Percentiles rank a stretch among this genome's conserved stretches.
Conservation (phyloP, 1,140 invertebrate species). For the Penaeus chinensis region DNA sequence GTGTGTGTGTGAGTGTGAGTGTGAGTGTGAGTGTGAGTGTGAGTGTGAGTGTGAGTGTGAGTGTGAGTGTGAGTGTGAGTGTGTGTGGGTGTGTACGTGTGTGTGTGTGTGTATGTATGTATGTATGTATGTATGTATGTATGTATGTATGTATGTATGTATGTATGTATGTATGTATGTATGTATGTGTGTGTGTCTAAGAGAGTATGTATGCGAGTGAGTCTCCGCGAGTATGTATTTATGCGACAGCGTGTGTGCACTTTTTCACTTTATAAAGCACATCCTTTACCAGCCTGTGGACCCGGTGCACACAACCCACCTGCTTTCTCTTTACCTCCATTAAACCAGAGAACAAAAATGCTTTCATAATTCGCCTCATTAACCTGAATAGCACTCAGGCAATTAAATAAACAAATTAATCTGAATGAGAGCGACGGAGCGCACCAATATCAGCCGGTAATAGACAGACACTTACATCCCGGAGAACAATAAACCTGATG, state of each 20-base stretch:
- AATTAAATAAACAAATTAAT: no score
- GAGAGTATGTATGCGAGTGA: not conserved
- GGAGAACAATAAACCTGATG: no score
- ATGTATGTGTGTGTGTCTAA: not conserved
- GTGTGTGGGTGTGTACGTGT: constrained; percentile 7
- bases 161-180: not conserved
- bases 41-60: not conserved
- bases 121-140: not conserved
- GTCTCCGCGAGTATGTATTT: no score
- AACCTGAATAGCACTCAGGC: no score
- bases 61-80: not conserved
- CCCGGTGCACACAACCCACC: not conserved
- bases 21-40: not conserved
- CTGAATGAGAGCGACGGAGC: no score
- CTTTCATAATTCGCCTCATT: no score
- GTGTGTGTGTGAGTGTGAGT: not conserved
- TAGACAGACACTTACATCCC: no score
- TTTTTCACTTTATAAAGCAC: not conserved
- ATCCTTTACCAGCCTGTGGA: not conserved
- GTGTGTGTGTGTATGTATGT: not conserved
- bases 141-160: not conserved
- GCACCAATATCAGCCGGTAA: no score
- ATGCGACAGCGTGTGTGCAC: not conserved
- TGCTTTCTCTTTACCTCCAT: not conserved
- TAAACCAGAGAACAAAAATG: no score